Percentiles rank a stretch among this genome's conserved stretches.
phyloP scores from a whole-genome alignment of 2,797 vertebrate genomes.

The Poecilia wingei region DNA sequence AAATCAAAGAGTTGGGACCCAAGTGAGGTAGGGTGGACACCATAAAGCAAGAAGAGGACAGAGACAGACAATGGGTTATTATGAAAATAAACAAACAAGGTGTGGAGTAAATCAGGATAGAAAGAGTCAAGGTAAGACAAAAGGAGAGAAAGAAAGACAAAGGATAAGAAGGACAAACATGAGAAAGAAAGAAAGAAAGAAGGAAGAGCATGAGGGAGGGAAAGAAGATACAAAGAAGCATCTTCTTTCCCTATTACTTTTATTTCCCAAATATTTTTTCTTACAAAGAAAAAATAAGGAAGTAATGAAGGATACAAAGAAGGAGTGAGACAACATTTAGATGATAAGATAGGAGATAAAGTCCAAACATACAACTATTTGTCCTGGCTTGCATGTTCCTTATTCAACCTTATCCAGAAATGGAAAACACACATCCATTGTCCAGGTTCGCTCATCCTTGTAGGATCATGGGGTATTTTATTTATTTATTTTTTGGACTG shows the following conservation, averaged over 20 bases:
- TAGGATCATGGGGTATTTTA: neutral
- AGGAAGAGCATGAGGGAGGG: neutral
- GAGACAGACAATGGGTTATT: no score
- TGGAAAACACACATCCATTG: neutral
- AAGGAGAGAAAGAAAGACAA: neutral
- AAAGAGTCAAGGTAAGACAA: neutral
- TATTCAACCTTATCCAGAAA: neutral
- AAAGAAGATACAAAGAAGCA: neutral
- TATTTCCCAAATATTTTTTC: no score
- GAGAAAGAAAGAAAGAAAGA: neutral
- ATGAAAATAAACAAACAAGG: neutral
- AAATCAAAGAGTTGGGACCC: neutral
- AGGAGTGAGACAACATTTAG: neutral
- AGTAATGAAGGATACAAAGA: neutral
- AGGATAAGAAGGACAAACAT: neutral
- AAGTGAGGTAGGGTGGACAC: neutral
- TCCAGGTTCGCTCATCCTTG: no score
- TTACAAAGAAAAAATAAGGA: neutral
- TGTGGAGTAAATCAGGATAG: neutral
- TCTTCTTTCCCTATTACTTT: no score
- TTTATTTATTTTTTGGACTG: neutral
- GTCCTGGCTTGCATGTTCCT: neutral
- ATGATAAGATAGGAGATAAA: neutral
- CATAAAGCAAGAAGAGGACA: no score
- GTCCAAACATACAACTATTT: neutral